Base-by-base conservation (phyloP, 1,140 invertebrate species). In the Brachionus rubens region DNA sequence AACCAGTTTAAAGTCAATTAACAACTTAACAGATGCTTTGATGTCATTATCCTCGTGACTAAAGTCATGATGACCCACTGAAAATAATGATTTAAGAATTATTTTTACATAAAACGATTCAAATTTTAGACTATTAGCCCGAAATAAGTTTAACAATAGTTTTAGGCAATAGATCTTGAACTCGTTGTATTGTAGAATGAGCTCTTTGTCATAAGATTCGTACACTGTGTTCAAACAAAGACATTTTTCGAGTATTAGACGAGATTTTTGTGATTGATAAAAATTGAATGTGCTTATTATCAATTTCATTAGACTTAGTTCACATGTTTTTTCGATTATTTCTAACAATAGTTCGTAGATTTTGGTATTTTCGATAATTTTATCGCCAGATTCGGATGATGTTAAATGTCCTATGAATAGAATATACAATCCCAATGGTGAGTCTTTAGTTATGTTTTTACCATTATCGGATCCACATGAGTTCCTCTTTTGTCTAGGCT, bases 81-180 rank as follows among this genome's bases (percentile, higher is more conserved):
- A 54, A 50, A 21, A 50, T 10, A 72, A 3, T 6, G 50, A 50
- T 19, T 54, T 28, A 16, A 48, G 19, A 19, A 72, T 19, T 30
- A 50, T 41, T 24, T 40, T 19, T 5, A 72, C 28, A 54, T 16
- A 72, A 30, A 50, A 72, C 21, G 30, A 43, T 24, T 72, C 68
- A 54, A 72, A 72, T 72, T 54, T 48, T 48, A 54, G 16, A 50
- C 50, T 48, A 72, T 72, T 72, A 1, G 68, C 68, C 1, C 46
- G 6, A 24, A 72, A 72, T 33, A 72, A 36, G 41, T 54, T 72
- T 1, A 72, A 28, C 12, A 72, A 24, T 40, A 72, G 28, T 72
- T 50, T 48, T 12, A 72, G 28, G 1, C n/a, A 9, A 28, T 72
- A 72, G 4, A 65, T 36, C 19, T 65, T 41, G 24, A 65, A 41